Base-by-base conservation (phyloP, 1,140 invertebrate genomes). In the Pseudomyrmex concolor region DNA sequence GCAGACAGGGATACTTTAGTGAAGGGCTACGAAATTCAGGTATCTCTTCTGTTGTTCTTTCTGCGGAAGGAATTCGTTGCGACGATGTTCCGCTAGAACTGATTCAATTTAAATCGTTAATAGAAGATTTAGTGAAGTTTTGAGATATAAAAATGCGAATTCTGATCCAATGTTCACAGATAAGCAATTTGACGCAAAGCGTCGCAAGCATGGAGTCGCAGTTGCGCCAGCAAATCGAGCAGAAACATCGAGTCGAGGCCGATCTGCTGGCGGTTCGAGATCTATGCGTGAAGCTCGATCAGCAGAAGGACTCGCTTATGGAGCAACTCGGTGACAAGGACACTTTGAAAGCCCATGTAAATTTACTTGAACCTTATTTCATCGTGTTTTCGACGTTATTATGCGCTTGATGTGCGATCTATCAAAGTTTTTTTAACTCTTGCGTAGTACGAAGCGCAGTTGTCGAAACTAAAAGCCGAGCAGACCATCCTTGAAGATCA, bases 1-100 rank as follows among this genome's bases (percentile, higher is more conserved):
- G 87, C 94, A 1, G 93, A 95, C 51, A 94, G 94, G 81, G 95
- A 95, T 51, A 92, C 91, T 60, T 85, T 95, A 19, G 94, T 96
- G 54, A 92, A 91, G 51, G 94, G 93, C 83, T 96, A 95, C 71
- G 95, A 96, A 72, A 92, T 92, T 59, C 95, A 96, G 93, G 95
- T 95, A 89, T 70, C 5, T 7, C 34, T 34, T 34, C 66, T 34
- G 13, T 17, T 34, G 13, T 17, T 1, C 22, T 15, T 57, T 19
- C 9, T 17, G 22, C 13, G 55, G 4, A 15, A 25, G 48, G 2
- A 74, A 55, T 77, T 9, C 9, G 15, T n/a, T 25, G 59, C 60
- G 10, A 25, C n/a, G 1, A 62, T 54, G 10, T 10, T n/a, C 12
- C 25, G 10, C 10, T 59, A 8, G 34, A 48, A 57, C 3, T 17